Evolutionary conservation across 2,797 vertebrate species (phyloP).

Genomic region (Sebastes nivosus): DNA sequence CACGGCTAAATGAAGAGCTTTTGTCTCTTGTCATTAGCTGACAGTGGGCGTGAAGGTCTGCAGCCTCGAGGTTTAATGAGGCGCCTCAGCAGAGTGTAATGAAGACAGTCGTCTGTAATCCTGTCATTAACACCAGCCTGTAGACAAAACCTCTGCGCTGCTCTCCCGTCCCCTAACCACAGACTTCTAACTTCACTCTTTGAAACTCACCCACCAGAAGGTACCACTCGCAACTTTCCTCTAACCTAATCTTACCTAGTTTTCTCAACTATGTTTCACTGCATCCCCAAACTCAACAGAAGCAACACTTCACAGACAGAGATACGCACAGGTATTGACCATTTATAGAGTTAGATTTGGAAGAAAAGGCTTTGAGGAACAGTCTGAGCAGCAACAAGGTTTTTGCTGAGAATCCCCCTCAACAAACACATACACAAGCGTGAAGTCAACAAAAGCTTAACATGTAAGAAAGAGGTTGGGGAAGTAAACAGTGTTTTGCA

Average conservation of each 20-base stretch:
- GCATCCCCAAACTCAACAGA: background rate
- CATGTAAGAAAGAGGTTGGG: background rate
- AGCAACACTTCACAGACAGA: background rate
- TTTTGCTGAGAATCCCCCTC: background rate
- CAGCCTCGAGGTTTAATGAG: constrained; percentile 37
- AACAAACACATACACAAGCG: background rate
- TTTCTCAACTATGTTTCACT: background rate
- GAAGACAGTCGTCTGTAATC: constrained; percentile 18
- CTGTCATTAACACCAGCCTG: constrained; percentile 32
- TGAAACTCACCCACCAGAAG: background rate
- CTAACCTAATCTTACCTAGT: background rate
- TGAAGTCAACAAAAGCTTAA: background rate
- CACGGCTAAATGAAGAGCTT: background rate
- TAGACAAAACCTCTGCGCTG: background rate
- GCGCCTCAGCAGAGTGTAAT: background rate
- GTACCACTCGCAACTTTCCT: background rate
- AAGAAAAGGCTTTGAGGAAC: background rate
- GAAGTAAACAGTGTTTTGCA: background rate
- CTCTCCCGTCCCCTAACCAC: background rate
- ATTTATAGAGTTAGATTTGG: background rate
- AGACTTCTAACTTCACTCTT: background rate
- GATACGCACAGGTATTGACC: background rate
- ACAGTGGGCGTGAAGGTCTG: constrained; percentile 1
- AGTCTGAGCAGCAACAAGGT: background rate
- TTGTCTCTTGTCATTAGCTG: constrained; percentile 10